A percentile compares a stretch with the other conserved stretches of the same genome.
Evolutionary conservation across 2,888 invertebrate species (phyloP).

Genomic region (Diabrotica balteata): DNA sequence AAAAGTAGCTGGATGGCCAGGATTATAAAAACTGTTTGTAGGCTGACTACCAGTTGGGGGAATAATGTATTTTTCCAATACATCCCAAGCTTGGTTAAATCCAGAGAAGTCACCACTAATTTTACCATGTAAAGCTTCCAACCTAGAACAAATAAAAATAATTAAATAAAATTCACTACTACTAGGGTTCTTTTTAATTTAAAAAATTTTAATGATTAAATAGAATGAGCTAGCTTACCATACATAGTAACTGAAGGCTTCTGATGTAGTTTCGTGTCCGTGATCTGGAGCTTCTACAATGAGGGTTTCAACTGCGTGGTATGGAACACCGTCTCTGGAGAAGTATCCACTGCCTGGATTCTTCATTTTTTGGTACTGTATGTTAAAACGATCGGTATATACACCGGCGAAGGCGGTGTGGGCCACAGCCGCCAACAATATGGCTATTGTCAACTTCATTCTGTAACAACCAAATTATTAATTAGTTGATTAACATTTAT

Average conservation of each 20-base stretch:
- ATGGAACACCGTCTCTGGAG: slow-evolving; percentile 43
- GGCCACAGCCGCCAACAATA: slow-evolving; percentile 33
- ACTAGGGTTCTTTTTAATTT: background rate
- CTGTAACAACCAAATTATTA: background rate
- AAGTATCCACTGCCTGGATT: slow-evolving; percentile 40
- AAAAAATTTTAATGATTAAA: background rate
- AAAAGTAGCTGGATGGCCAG: slow-evolving; percentile 40
- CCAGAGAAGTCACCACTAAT: slow-evolving; percentile 40
- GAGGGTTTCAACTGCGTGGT: slow-evolving; percentile 44
- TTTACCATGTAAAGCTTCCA: slow-evolving; percentile 43
- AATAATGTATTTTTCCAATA: slow-evolving; percentile 42
- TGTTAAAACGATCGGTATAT: slow-evolving; percentile 41
- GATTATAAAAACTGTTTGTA: slow-evolving; percentile 38
- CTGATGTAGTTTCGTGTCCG: slow-evolving; percentile 46
- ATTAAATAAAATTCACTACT: no score
- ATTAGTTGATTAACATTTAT: no score
- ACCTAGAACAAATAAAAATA: slow-evolving; percentile 3
- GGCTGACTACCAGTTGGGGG: slow-evolving; percentile 39
- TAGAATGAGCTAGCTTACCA: slow-evolving; percentile 25
- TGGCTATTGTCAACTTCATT: background rate
- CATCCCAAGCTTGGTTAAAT: slow-evolving; percentile 43
- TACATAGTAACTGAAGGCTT: slow-evolving; percentile 43
- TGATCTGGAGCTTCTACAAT: slow-evolving; percentile 44
- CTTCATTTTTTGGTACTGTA: slow-evolving; percentile 43
- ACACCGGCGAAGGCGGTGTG: slow-evolving; percentile 34